Evolutionary conservation across 2,888 invertebrate genomes (phyloP).

Genomic region (Chymomyza fuscimana): DNA sequence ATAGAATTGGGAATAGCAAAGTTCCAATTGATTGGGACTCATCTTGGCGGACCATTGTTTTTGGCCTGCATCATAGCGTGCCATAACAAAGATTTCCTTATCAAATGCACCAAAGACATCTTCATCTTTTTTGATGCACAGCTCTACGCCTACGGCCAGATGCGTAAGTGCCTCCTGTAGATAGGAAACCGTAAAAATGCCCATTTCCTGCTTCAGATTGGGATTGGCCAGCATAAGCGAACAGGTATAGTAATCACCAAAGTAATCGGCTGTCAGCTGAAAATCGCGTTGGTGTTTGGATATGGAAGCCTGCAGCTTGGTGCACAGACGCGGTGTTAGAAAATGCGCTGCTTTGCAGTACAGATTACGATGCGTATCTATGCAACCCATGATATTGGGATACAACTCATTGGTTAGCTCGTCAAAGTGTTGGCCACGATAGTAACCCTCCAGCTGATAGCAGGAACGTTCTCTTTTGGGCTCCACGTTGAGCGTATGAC

Average conservation of each 20-base stretch:
- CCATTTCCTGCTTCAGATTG: slow-evolving; percentile 15
- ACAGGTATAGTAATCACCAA: slow-evolving; percentile 32
- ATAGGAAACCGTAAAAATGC: slow-evolving; percentile 31
- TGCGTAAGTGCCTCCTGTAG: slow-evolving; percentile 31
- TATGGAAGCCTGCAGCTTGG: slow-evolving; percentile 16
- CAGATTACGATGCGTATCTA: slow-evolving; percentile 36
- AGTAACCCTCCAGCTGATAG: slow-evolving; percentile 31
- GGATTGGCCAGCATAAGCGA: slow-evolving; percentile 34
- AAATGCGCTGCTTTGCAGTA: slow-evolving; percentile 25
- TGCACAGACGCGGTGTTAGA: slow-evolving; percentile 18
- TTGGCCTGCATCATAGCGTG: slow-evolving; percentile 28
- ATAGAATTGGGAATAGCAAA: slow-evolving; percentile 42
- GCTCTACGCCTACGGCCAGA: slow-evolving; percentile 36
- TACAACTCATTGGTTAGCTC: slow-evolving; percentile 16
- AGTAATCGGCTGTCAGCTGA: slow-evolving; percentile 31
- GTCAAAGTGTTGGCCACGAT: slow-evolving; percentile 6
- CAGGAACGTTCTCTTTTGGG: not conserved
- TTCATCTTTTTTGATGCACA: slow-evolving; percentile 35
- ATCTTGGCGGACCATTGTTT: slow-evolving; percentile 34
- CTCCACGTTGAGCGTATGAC: slow-evolving; percentile 27
- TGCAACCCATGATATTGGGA: slow-evolving; percentile 24
- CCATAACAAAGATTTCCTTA: slow-evolving; percentile 29
- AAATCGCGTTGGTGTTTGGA: not conserved
- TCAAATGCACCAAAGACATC: not conserved
- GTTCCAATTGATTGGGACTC: slow-evolving; percentile 38